Conservation (phyloP, 2,888 invertebrate species). For the Cheilosia vernalis region DNA sequence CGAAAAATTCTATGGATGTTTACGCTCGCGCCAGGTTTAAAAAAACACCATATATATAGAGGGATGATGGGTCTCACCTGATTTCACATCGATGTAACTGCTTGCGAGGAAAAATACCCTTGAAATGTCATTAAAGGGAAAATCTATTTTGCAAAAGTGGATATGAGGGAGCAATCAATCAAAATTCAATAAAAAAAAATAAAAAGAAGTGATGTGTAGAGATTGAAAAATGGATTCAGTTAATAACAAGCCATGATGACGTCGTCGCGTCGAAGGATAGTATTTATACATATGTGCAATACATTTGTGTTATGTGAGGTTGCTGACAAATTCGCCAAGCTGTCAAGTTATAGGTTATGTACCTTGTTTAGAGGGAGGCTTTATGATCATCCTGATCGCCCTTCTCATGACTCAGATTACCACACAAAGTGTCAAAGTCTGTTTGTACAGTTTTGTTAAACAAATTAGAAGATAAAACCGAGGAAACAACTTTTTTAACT, state of each 20-base stretch:
- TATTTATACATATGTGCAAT: constrained; percentile 10
- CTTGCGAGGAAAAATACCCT: constrained; percentile 42
- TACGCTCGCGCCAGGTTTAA: background rate
- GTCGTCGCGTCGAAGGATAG: background rate
- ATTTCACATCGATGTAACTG: constrained; percentile 37
- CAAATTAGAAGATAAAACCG: no score
- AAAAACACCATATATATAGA: background rate
- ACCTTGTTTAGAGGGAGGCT: no score
- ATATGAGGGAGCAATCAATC: constrained; percentile 50
- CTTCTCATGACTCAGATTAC: no score
- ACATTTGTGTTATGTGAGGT: no score
- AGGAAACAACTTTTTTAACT: no score
- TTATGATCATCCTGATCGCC: no score
- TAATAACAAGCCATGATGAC: constrained; percentile 18
- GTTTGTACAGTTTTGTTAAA: no score
- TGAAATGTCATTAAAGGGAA: constrained; percentile 49
- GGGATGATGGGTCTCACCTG: constrained; percentile 41
- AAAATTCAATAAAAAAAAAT: constrained; percentile 38
- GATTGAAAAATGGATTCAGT: constrained; percentile 6
- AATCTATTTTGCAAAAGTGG: constrained; percentile 46
- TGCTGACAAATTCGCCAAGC: no score
- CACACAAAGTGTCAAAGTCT: no score
- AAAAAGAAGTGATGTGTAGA: background rate
- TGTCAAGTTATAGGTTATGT: no score
- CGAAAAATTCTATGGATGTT: background rate